Conservation (phyloP, 2,888 invertebrate genomes). For the Caenorhabditis afra region DNA sequence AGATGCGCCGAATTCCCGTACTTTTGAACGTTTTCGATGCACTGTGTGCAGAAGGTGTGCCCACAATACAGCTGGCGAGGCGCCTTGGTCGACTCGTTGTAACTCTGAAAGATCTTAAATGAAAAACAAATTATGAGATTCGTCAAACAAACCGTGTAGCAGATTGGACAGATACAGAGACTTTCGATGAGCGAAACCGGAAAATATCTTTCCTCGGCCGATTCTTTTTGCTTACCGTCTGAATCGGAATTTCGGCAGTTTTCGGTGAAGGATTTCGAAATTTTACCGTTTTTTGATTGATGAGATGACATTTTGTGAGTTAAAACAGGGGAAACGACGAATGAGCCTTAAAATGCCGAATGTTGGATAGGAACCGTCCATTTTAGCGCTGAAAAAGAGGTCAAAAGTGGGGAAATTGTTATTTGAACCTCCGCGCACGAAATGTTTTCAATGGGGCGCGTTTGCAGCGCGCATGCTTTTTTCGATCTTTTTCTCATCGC, state of each 20-base stretch:
- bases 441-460: slow-evolving; percentile 8
- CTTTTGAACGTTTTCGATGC: slow-evolving; percentile 27
- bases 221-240: background rate
- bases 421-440: slow-evolving; percentile 10
- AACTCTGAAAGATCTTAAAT: slow-evolving; percentile 25
- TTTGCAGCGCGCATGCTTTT: slow-evolving; percentile 13
- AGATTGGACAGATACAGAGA: slow-evolving; percentile 28
- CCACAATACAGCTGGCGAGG: slow-evolving; percentile 42
- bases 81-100: slow-evolving; percentile 33
- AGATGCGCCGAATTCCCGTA: slow-evolving; percentile 29
- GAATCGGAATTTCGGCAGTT: background rate
- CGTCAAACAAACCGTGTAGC: slow-evolving; percentile 24
- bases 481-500: slow-evolving; percentile 10
- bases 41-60: slow-evolving; percentile 43
- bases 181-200: slow-evolving; percentile 4
- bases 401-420: slow-evolving; percentile 1
- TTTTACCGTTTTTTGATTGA: background rate
- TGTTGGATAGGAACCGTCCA: background rate
- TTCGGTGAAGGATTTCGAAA: background rate
- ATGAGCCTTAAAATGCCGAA: background rate
- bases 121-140: background rate
- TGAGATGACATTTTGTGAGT: background rate
- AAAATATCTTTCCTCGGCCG: background rate
- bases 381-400: background rate
- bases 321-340: background rate